A percentile compares a stretch with the other conserved stretches of the same genome.
Evolutionary conservation across 2,113 vertebrate species (phyloP).

Genomic region (Hippocampus zosterae): DNA sequence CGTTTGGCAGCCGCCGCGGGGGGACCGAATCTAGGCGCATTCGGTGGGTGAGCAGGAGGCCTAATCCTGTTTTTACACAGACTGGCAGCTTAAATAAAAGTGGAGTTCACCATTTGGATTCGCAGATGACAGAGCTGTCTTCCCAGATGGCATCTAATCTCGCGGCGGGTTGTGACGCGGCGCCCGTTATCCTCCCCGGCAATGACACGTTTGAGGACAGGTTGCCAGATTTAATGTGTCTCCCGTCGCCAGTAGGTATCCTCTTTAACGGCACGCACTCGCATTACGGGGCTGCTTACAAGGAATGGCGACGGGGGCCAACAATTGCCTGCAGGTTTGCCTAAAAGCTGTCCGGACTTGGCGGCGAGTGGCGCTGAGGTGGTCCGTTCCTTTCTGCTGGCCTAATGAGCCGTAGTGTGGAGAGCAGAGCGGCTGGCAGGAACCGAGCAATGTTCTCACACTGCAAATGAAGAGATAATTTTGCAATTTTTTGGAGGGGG

Average conservation of each 20-base stretch:
- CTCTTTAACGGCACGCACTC: conserved; percentile 16
- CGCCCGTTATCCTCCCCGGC: conserved; percentile 34
- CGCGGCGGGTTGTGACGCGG: conserved; percentile 38
- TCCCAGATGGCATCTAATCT: conserved; percentile 69
- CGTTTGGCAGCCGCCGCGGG: conserved; percentile 42
- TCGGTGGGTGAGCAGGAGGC: conserved; percentile 59
- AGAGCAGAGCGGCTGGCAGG: background rate
- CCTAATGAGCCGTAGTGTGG: conserved; percentile 8
- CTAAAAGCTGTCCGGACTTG: conserved; percentile 4
- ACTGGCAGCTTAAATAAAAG: conserved; percentile 63
- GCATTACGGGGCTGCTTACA: background rate
- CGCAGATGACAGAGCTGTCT: conserved; percentile 66
- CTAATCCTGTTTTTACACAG: conserved; percentile 67
- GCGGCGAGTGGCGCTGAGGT: background rate
- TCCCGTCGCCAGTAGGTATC: conserved; percentile 10
- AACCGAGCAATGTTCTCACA: background rate
- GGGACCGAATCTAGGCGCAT: conserved; percentile 55
- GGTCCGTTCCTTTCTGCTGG: background rate
- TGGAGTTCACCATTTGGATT: conserved; percentile 66
- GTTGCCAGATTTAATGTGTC: conserved; percentile 34
- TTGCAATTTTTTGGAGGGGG: background rate
- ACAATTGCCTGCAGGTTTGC: conserved; percentile 1
- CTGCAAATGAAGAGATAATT: background rate
- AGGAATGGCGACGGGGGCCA: conserved; percentile 7
- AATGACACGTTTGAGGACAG: conserved; percentile 35